Evolutionary conservation across 2,888 invertebrate genomes (phyloP).

Genomic region (Watsonalla cultraria): DNA sequence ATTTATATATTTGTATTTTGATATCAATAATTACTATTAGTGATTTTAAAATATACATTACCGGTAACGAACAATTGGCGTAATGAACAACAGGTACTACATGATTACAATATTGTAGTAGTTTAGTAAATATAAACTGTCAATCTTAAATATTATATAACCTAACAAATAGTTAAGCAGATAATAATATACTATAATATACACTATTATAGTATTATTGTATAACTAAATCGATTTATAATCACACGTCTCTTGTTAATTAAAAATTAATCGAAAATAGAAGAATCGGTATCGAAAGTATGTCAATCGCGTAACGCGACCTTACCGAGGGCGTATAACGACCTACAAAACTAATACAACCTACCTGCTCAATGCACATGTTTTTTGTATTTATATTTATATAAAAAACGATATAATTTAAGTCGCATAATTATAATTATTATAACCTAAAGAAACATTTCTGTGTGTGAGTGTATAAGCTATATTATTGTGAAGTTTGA

Average conservation of each 20-base stretch:
- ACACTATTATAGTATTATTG: not conserved
- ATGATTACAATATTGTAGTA: no score
- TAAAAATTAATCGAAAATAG: not conserved
- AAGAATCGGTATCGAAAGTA: conserved; percentile 2
- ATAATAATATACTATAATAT: no score
- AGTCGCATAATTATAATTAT: not conserved
- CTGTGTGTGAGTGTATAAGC: not conserved
- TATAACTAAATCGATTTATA: not conserved
- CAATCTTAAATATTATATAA: no score
- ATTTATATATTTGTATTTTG: no score
- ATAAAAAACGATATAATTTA: not conserved
- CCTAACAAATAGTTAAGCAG: no score
- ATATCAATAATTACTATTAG: no score
- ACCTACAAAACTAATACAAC: not conserved
- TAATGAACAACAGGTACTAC: no score
- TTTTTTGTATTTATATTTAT: not conserved
- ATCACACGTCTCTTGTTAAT: not conserved
- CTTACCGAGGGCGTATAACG: not conserved
- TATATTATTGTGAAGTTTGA: no score
- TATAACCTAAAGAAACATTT: not conserved
- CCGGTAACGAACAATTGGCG: no score
- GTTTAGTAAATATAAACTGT: no score
- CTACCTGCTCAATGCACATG: not conserved
- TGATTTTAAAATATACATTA: no score
- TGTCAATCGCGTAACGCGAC: conserved; percentile 1